These are phyloP conservation scores for Hypomecis atomaria DNA, from an alignment of 2,888 invertebrate species.

Conservation along the genomic window DNA sequence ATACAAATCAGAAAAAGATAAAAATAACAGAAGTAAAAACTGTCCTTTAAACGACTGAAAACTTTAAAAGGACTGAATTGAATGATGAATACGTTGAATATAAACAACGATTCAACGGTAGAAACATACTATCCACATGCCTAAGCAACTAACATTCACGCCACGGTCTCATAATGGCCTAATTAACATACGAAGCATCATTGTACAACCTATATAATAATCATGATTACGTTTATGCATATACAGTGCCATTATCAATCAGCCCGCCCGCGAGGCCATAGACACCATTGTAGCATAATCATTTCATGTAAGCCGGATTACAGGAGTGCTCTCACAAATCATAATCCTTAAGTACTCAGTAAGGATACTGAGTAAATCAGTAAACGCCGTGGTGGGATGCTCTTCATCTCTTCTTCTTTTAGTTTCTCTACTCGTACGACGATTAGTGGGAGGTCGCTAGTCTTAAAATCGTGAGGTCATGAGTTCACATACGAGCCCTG, in stretches of 20 bases:
- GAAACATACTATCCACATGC: neutral
- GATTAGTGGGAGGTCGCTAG: too few species aligned
- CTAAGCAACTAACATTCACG: slow-evolving; percentile 2
- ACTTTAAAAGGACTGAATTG: too few species aligned
- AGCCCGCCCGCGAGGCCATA: slow-evolving; percentile 17
- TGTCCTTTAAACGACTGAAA: too few species aligned
- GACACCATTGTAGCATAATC: slow-evolving; percentile 17
- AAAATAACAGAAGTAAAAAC: too few species aligned
- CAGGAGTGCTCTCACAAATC: neutral
- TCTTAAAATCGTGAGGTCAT: too few species aligned
- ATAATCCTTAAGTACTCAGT: neutral
- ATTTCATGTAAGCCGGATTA: slow-evolving; percentile 13
- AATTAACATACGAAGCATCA: slow-evolving; percentile 17
- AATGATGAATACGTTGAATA: too few species aligned
- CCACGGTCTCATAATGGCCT: slow-evolving; percentile 7
- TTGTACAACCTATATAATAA: slow-evolving; percentile 8
- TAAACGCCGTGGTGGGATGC: too few species aligned
- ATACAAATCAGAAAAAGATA: too few species aligned
- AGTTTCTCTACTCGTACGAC: too few species aligned
- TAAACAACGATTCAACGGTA: neutral
- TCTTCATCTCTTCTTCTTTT: too few species aligned
- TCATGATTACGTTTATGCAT: slow-evolving; percentile 5
- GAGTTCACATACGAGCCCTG: too few species aligned
- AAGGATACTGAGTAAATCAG: neutral
- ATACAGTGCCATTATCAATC: slow-evolving; percentile 20